Percentiles rank a stretch among this genome's conserved stretches.
phyloP scores from a whole-genome alignment of 2,797 vertebrate genomes.

The Hafferia zeledoni region DNA sequence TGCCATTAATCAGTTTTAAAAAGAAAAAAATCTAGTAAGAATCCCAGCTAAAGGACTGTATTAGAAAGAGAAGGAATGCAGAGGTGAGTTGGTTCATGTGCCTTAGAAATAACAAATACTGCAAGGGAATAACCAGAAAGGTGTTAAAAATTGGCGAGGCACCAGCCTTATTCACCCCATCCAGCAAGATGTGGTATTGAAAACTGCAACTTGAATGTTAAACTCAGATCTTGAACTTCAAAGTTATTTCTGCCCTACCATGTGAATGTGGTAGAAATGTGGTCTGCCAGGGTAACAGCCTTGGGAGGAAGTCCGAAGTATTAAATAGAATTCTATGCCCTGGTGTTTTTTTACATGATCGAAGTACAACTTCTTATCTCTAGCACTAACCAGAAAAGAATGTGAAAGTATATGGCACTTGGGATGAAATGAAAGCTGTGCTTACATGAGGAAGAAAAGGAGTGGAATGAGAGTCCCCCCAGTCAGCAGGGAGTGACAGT shows the following conservation, averaged over 20 bases:
- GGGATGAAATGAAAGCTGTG: neutral
- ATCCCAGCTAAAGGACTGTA: neutral
- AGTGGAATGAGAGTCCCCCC: neutral
- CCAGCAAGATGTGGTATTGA: neutral
- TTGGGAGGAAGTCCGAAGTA: rapidly evolving
- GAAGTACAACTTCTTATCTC: neutral
- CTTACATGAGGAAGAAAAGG: neutral
- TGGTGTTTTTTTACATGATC: neutral
- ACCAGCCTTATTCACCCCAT: neutral
- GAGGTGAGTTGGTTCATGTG: neutral
- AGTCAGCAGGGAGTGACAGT: neutral
- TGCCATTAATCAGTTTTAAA: neutral
- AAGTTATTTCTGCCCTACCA: neutral
- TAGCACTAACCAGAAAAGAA: neutral
- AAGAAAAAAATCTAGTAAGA: neutral
- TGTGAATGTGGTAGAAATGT: neutral
- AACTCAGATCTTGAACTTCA: neutral
- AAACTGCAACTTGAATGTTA: neutral
- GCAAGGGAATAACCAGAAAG: neutral
- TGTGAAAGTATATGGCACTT: neutral
- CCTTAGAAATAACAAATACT: neutral
- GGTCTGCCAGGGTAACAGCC: neutral
- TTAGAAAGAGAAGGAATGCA: neutral
- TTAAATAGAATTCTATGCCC: neutral
- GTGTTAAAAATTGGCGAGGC: neutral